phyloP scores from a whole-genome alignment of 2,797 vertebrate species.

The Sebastes taczanowskii region DNA sequence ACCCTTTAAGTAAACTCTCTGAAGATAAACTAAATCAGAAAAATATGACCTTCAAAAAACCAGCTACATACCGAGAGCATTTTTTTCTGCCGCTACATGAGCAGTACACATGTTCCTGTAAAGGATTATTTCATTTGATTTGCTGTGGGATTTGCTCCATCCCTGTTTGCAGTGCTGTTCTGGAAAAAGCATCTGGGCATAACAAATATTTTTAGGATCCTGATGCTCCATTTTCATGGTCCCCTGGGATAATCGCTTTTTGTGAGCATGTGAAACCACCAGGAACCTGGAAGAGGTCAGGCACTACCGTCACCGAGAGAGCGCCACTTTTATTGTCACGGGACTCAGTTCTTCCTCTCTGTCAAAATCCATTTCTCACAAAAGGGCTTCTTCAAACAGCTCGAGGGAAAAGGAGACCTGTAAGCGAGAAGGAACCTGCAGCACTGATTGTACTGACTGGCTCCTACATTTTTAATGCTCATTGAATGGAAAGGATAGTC shows the following conservation, averaged over 20 bases:
- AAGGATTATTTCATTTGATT: constrained; percentile 17
- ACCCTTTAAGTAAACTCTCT: neutral
- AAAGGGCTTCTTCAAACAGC: constrained; percentile 27
- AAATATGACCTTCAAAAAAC: neutral
- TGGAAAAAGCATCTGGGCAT: constrained; percentile 44
- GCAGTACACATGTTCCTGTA: neutral
- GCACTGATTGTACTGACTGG: constrained; percentile 14
- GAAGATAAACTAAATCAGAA: neutral
- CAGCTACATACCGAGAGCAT: neutral
- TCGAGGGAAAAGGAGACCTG: constrained; percentile 1
- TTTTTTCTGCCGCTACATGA: neutral
- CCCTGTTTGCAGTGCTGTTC: constrained; percentile 10
- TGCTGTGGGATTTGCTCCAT: constrained; percentile 20
- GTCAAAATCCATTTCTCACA: constrained; percentile 41
- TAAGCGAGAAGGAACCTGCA: constrained; percentile 4
- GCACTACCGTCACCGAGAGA: constrained; percentile 17
- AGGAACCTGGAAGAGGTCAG: constrained; percentile 46
- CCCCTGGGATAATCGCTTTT: constrained; percentile 52
- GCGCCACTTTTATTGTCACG: constrained; percentile 18
- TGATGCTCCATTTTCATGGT: constrained; percentile 68
- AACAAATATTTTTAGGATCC: constrained; percentile 73
- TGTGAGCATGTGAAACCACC: constrained; percentile 42
- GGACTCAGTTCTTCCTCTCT: constrained; percentile 8
- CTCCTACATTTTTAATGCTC: constrained; percentile 57
- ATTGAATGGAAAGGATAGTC: constrained; percentile 40